Evolutionary conservation across 2,113 vertebrate genomes (phyloP).

Genomic region (Nasalis larvatus): DNA sequence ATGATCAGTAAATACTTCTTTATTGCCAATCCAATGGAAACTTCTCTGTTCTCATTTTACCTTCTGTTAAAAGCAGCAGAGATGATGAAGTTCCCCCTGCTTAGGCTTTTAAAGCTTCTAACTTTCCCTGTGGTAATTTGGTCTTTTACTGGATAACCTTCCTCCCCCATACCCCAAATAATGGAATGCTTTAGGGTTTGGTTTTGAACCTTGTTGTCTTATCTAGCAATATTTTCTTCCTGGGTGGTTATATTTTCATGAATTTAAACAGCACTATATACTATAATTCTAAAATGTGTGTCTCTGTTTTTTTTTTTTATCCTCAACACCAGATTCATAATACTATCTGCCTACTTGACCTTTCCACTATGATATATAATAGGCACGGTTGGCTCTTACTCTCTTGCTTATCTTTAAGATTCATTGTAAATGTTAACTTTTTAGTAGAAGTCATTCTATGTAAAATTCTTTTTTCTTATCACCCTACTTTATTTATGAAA

Average conservation of each 20-base stretch:
- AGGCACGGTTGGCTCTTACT: background rate
- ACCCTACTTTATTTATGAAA: background rate
- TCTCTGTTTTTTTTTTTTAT: background rate
- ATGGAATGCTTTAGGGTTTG: background rate
- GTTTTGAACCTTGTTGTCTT: background rate
- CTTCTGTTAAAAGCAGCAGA: background rate
- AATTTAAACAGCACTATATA: background rate
- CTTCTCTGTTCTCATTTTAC: background rate
- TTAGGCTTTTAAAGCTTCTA: background rate
- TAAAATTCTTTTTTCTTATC: background rate
- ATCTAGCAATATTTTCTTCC: background rate
- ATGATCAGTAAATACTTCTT: background rate
- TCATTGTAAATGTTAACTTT: background rate
- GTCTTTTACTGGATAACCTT: background rate
- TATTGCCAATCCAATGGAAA: background rate
- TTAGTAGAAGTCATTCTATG: background rate
- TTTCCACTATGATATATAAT: constrained; percentile 3
- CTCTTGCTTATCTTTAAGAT: background rate
- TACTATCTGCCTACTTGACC: background rate
- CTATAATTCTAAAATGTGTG: background rate
- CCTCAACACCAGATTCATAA: background rate
- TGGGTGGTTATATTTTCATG: background rate
- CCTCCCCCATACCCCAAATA: background rate
- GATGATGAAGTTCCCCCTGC: background rate
- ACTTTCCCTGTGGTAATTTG: background rate